Evolutionary conservation across 2,888 invertebrate species (phyloP).

Genomic region (Falcaria lacertinaria): DNA sequence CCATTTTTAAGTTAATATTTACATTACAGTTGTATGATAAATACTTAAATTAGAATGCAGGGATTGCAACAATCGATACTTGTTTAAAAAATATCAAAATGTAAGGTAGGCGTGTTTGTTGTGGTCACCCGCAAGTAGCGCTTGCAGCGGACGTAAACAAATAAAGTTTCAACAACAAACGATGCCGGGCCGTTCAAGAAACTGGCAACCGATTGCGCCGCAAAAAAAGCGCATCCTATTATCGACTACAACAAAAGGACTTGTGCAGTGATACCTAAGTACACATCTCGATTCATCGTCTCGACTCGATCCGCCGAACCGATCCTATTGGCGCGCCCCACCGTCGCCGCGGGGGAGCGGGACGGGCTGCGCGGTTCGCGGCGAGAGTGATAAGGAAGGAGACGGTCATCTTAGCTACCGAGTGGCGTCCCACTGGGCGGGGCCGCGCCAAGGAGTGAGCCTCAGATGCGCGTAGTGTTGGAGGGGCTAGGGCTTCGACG

Average conservation of each 20-base stretch:
- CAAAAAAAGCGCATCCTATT: constrained; percentile 78
- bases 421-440: constrained; percentile 82
- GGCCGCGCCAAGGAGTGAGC: constrained; percentile 79
- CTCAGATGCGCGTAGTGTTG: constrained; percentile 82
- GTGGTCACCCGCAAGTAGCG: constrained; percentile 21
- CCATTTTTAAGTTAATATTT: too few species aligned
- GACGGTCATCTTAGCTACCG: constrained; percentile 76
- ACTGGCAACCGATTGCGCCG: constrained; percentile 61
- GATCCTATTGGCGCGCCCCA: constrained; percentile 79
- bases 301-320: constrained; percentile 76
- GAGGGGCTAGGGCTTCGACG: constrained; percentile 81
- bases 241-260: constrained; percentile 80
- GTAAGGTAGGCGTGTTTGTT: constrained; percentile 30
- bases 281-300: constrained; percentile 80
- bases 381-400: constrained; percentile 64
- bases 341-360: constrained; percentile 69
- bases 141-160: constrained; percentile 45
- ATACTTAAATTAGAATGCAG: too few species aligned
- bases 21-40: too few species aligned
- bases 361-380: constrained; percentile 41
- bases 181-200: constrained; percentile 38
- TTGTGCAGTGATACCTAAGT: constrained; percentile 79
- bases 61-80: constrained; percentile 17
- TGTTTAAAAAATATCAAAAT: constrained; percentile 17
- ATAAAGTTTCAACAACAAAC: constrained; percentile 33